These are phyloP conservation scores for Sebastes trivittatus DNA, from an alignment of 2,797 vertebrate species.

Conservation along the genomic window DNA sequence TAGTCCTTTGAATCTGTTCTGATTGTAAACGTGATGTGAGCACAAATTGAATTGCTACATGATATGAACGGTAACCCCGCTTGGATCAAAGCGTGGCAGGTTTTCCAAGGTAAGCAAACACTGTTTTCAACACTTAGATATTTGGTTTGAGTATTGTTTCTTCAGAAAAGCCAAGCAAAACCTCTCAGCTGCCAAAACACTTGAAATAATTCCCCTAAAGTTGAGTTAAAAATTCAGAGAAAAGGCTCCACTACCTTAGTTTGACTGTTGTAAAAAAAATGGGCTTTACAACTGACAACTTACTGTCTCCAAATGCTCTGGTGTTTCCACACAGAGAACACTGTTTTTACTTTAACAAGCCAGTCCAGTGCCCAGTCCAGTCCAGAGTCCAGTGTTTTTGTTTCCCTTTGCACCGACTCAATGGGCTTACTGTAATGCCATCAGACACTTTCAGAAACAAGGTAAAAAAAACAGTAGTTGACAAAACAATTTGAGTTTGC, in stretches of 20 bases:
- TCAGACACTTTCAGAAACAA: background rate
- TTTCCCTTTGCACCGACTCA: background rate
- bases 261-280: background rate
- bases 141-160: background rate
- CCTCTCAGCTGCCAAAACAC: conserved; percentile 1
- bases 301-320: background rate
- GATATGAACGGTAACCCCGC: background rate
- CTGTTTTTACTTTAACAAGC: background rate
- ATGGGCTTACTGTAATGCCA: background rate
- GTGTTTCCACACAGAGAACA: background rate
- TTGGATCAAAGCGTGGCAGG: background rate
- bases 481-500: background rate
- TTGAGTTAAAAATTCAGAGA: background rate
- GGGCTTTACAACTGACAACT: background rate
- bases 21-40: background rate
- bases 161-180: conserved; percentile 6
- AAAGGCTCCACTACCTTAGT: background rate
- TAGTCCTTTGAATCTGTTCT: conserved; percentile 17
- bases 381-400: background rate
- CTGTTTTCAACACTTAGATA: background rate
- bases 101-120: conserved; percentile 1
- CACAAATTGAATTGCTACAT: background rate
- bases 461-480: background rate
- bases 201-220: conserved; percentile 5
- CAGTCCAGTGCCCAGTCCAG: background rate